Evolutionary conservation across 2,113 vertebrate species (phyloP).

Genomic region (Lucifuga dentata): DNA sequence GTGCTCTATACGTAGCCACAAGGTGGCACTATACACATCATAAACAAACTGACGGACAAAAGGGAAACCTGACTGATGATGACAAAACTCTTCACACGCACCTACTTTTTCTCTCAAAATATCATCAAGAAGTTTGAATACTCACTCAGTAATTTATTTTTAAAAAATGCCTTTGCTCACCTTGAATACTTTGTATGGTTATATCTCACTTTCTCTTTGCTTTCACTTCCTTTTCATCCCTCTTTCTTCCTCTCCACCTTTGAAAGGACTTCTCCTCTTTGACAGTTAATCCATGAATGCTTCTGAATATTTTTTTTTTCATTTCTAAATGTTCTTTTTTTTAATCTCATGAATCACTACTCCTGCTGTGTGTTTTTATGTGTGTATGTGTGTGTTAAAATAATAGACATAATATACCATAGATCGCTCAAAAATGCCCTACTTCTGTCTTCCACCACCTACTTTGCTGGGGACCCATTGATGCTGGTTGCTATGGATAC

Average conservation of each 20-base stretch:
- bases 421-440: too few relatives aligned
- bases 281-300: conserved; percentile 23
- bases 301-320: conserved; percentile 41
- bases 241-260: not conserved
- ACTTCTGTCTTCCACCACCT: too few relatives aligned
- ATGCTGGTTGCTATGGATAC: not conserved
- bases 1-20: too few relatives aligned
- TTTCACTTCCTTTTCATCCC: not conserved
- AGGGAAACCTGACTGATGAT: too few relatives aligned
- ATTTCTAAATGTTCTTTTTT: conserved; percentile 3
- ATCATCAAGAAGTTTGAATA: conserved; percentile 1
- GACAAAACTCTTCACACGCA: too few relatives aligned
- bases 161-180: conserved; percentile 3
- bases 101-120: too few relatives aligned
- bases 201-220: not conserved
- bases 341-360: conserved; percentile 1
- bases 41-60: too few relatives aligned
- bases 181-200: not conserved
- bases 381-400: conserved; percentile 21
- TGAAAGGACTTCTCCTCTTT: not conserved
- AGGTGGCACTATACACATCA: too few relatives aligned
- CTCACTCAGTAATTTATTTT: conserved; percentile 15
- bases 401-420: too few relatives aligned
- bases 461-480: not conserved
- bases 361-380: not conserved